Conservation (phyloP, 1,140 invertebrate genomes). For the Batillaria attramentaria region DNA sequence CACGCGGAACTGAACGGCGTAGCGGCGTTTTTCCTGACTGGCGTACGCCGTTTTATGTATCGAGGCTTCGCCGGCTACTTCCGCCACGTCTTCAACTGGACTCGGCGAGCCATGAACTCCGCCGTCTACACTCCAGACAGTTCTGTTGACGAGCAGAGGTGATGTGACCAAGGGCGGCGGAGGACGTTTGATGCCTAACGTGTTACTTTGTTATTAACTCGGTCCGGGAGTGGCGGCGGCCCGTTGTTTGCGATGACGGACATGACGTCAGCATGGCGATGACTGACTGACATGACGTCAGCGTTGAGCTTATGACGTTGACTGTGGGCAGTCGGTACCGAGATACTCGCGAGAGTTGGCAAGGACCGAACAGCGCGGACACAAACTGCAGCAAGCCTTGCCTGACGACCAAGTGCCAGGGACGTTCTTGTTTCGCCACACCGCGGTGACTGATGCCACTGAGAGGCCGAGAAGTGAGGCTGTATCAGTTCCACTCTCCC, state of each 20-base stretch:
- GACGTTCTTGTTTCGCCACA: no score
- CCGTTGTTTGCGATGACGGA: background rate
- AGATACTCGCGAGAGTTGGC: no score
- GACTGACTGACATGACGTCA: background rate
- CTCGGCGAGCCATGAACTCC: background rate
- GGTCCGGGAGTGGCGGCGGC: background rate
- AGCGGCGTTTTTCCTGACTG: constrained; percentile 27
- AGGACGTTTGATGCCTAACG: no score
- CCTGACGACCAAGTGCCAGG: no score
- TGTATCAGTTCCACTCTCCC: no score
- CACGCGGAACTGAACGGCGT: constrained; percentile 27
- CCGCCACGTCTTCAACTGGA: constrained; percentile 27
- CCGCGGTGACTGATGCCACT: no score
- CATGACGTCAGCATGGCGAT: background rate
- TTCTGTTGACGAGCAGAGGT: constrained; percentile 17
- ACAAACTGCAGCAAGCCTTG: no score
- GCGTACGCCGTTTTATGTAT: constrained; percentile 14
- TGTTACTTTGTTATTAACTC: no score
- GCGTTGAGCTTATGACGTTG: background rate
- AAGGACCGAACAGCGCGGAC: no score
- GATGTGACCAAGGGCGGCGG: no score
- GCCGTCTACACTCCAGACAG: constrained; percentile 1
- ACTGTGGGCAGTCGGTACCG: background rate
- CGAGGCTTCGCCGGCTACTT: constrained; percentile 27
- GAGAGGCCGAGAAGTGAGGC: no score